These are phyloP conservation scores for Xylocopa sonorina DNA, from an alignment of 1,140 invertebrate species.

Conservation along the genomic window DNA sequence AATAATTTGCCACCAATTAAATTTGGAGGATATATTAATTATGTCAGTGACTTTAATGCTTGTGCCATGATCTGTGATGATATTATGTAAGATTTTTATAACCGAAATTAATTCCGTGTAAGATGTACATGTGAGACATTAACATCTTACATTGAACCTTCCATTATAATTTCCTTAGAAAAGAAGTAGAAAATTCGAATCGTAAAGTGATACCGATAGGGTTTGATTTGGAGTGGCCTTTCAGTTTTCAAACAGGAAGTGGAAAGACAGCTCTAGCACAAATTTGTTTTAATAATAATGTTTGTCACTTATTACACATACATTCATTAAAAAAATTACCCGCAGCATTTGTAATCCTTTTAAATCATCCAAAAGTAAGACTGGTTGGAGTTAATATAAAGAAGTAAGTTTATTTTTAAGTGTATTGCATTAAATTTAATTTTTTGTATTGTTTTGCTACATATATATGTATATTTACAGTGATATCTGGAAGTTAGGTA, in stretches of 20 bases:
- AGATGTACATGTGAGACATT: background rate
- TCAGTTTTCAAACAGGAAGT: slow-evolving; percentile 84
- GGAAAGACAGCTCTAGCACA: slow-evolving; percentile 85
- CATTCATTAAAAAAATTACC: slow-evolving; percentile 83
- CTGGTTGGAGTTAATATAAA: slow-evolving; percentile 86
- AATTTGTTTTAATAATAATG: slow-evolving; percentile 81
- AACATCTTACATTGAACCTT: slow-evolving; percentile 4
- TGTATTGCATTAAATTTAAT: slow-evolving; percentile 1
- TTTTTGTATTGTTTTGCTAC: background rate
- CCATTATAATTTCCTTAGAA: slow-evolving; percentile 71
- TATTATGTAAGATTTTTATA: slow-evolving; percentile 79
- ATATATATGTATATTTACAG: slow-evolving; percentile 74
- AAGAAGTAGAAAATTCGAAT: slow-evolving; percentile 78
- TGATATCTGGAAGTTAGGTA: slow-evolving; percentile 84
- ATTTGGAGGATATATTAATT: slow-evolving; percentile 82
- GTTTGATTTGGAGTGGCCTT: slow-evolving; percentile 86
- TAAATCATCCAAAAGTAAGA: slow-evolving; percentile 84
- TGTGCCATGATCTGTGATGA: slow-evolving; percentile 82
- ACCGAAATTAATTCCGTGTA: slow-evolving; percentile 25
- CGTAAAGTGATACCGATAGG: slow-evolving; percentile 81
- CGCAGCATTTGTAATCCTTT: slow-evolving; percentile 80
- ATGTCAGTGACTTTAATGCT: slow-evolving; percentile 80
- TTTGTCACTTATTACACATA: slow-evolving; percentile 84
- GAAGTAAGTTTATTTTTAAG: slow-evolving; percentile 80
- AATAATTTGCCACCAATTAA: slow-evolving; percentile 73